Percentiles rank a stretch among this genome's conserved stretches.
Conservation (phyloP, 2,888 invertebrate genomes). For the Habroteleia sp. region DNA sequence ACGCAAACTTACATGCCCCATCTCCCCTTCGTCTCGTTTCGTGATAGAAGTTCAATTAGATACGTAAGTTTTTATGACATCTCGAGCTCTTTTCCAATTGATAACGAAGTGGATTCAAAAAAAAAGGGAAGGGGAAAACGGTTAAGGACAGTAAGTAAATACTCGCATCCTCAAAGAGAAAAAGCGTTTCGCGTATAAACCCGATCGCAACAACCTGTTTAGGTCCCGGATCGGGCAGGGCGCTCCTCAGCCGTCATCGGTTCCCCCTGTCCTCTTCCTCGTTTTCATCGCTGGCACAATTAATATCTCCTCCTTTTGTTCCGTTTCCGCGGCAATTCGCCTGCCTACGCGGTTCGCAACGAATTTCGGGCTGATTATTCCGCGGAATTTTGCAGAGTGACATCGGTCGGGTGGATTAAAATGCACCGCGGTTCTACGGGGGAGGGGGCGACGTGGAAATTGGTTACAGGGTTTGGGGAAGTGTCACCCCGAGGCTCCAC, state of each 20-base stretch:
- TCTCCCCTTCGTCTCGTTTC: constrained; percentile 16
- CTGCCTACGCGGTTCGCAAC: constrained; percentile 71
- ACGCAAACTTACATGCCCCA: constrained; percentile 62
- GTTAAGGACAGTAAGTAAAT: constrained; percentile 12
- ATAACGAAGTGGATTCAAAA: not conserved
- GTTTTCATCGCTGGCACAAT: constrained; percentile 65
- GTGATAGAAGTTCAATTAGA: constrained; percentile 56
- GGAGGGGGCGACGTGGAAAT: constrained; percentile 25
- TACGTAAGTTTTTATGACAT: constrained; percentile 44
- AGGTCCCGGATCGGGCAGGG: constrained; percentile 3
- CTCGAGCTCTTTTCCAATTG: constrained; percentile 28
- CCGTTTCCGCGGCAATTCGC: constrained; percentile 76
- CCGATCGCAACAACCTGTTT: constrained; percentile 26
- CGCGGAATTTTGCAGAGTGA: constrained; percentile 73
- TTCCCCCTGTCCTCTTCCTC: not conserved
- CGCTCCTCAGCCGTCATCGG: constrained; percentile 15
- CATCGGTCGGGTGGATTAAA: constrained; percentile 78
- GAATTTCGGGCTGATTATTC: constrained; percentile 80
- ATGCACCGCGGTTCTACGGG: constrained; percentile 38
- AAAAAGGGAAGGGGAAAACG: not conserved
- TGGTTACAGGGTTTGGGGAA: constrained; percentile 45
- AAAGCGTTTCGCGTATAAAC: constrained; percentile 13
- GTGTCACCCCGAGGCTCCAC: constrained; percentile 54
- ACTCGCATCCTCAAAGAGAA: not conserved
- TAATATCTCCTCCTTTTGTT: constrained; percentile 80